Percentiles rank a stretch among this genome's conserved stretches.
phyloP scores from a whole-genome alignment of 2,888 invertebrate species.

The Keiferia lycopersicella region DNA sequence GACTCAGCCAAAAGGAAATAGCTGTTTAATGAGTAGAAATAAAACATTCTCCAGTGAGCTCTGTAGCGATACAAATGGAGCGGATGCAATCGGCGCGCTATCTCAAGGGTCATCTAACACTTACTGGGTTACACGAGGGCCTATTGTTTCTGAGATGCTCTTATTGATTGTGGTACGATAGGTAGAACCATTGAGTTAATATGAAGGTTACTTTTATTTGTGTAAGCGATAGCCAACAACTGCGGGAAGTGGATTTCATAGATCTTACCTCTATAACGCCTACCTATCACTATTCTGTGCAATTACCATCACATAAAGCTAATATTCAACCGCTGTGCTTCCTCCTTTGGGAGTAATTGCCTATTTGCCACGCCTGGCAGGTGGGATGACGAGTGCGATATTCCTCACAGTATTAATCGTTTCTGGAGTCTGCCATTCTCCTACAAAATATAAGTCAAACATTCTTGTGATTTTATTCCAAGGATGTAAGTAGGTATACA shows the following conservation, averaged over 20 bases:
- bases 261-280: too few species aligned
- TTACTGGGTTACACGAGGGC: slow-evolving; percentile 48
- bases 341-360: too few species aligned
- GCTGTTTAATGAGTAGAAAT: slow-evolving; percentile 13
- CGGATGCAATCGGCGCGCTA: slow-evolving; percentile 51
- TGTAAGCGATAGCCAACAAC: neutral
- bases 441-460: too few species aligned
- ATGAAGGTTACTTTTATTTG: neutral
- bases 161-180: slow-evolving; percentile 35
- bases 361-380: too few species aligned
- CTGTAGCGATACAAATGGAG: slow-evolving; percentile 29
- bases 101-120: slow-evolving; percentile 55
- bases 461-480: too few species aligned
- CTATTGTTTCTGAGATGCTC: slow-evolving; percentile 45
- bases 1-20: neutral
- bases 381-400: too few species aligned
- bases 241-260: neutral
- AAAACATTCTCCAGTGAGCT: slow-evolving; percentile 9
- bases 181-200: slow-evolving; percentile 9
- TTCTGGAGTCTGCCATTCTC: too few species aligned
- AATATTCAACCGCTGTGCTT: too few species aligned
- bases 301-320: too few species aligned
- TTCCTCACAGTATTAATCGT: too few species aligned
- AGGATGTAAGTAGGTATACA: too few species aligned
- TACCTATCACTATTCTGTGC: too few species aligned